Base-by-base conservation (phyloP, 2,113 vertebrate genomes). In the Anolis sagrei region DNA sequence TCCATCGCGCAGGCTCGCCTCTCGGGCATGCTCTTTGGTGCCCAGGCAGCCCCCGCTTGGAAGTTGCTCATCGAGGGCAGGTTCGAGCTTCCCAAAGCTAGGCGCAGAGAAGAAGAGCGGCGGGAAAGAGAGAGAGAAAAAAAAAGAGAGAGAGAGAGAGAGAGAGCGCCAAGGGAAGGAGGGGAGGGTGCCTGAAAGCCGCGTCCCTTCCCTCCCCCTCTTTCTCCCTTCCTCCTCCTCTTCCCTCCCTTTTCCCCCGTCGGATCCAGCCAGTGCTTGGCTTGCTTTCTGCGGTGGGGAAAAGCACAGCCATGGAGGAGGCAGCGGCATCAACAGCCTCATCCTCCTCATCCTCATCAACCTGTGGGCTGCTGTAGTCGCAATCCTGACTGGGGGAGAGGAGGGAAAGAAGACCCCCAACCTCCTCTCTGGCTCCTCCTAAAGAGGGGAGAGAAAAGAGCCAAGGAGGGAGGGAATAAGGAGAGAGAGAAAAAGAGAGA, bases 291-390 rank as follows among this genome's bases (percentile, higher is more conserved):
- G 84, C 27, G 86, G 61, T 58, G 73, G 6, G 18, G 76, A 39
- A 58, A 49, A 78, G 14, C 69, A 25, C 83, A 85, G 87, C 86
- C 32, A 73, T 69, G 44, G 76, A 91, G 83, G 79, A 23, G 76
- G 54, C 49, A 27, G 10, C 18, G 51, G 32, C n/a, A 49, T 13
- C 34, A 58, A 7, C 62, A 23, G 21, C 19, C 2, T 3, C n/a
- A n/a, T n/a, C n/a, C n/a, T n/a, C n/a, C n/a, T n/a, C n/a, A n/a
- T n/a, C n/a, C n/a, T n/a, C 32, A 86, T 88, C 89, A 82, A 90
- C 83, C 89, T 75, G 93, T 86, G 82, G 85, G 14, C 88, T 68
- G 61, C 39, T n/a, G n/a, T n/a, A 27, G 0, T 32, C 2, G 39
- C 51, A 34, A 16, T 62, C 21, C 29, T 74, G 3, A 18, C 4